Evolutionary conservation across 92 coral and sea anemone genomes (phyloP).

Genomic region (Palythoa grandis): DNA sequence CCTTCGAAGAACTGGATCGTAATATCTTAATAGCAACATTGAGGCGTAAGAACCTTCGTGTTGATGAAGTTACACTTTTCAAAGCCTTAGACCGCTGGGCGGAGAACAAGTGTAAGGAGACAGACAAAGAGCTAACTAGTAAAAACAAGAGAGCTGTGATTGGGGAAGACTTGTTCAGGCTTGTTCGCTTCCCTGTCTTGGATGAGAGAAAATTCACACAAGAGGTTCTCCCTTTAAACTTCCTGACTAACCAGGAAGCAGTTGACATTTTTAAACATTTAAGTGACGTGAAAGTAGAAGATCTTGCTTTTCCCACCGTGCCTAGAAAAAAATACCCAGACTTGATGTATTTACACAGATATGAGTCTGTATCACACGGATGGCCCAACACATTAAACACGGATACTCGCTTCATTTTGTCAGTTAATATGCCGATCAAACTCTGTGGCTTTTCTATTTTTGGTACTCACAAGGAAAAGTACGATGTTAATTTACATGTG

Average conservation of each 20-base stretch:
- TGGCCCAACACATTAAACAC: neutral
- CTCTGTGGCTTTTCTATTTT: conserved; percentile 16
- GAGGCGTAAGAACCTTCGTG: neutral
- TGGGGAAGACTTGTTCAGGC: neutral
- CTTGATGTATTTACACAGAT: neutral
- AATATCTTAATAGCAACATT: neutral
- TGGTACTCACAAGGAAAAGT: neutral
- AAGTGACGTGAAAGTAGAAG: neutral
- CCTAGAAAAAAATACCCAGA: neutral
- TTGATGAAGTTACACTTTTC: conserved; percentile 5
- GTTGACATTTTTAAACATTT: conserved; percentile 8
- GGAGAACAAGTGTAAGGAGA: neutral
- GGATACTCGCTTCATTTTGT: neutral
- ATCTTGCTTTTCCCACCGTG: neutral
- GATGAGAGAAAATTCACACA: neutral
- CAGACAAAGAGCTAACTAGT: neutral
- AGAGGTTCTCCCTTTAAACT: neutral
- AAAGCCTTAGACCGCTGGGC: conserved; percentile 4
- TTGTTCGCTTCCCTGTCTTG: neutral
- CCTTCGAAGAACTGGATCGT: conserved; percentile 2
- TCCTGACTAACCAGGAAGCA: neutral
- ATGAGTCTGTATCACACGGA: neutral
- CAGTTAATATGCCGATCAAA: neutral
- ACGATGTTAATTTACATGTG: neutral
- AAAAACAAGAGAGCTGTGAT: conserved; percentile 3